A percentile compares a stretch with the other conserved stretches of the same genome.
Conservation (phyloP, 2,113 vertebrate species). For the Psittacara wagleri region DNA sequence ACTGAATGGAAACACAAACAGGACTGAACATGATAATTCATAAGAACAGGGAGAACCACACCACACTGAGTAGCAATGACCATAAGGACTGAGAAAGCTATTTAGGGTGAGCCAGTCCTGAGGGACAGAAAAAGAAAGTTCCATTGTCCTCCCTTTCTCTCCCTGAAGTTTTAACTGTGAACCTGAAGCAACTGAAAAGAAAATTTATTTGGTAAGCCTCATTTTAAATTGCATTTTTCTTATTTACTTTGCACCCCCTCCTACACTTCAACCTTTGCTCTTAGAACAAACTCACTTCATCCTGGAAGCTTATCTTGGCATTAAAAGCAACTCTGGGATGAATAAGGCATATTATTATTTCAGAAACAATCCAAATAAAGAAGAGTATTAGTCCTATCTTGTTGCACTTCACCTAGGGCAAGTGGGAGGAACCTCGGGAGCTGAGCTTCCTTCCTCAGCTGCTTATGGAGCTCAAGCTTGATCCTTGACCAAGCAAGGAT, state of each 20-base stretch:
- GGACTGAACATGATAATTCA: neutral
- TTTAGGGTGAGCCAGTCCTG: neutral
- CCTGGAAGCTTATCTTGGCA: neutral
- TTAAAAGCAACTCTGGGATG: neutral
- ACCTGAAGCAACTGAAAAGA: neutral
- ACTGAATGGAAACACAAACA: neutral
- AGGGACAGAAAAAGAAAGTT: neutral
- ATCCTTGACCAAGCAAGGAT: neutral
- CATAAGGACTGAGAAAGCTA: neutral
- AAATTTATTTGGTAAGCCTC: neutral
- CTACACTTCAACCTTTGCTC: neutral
- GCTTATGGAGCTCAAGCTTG: neutral
- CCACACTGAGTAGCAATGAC: neutral
- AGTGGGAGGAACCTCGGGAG: neutral
- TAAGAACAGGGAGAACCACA: neutral
- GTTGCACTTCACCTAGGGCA: neutral
- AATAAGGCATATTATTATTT: neutral
- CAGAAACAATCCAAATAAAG: conserved; percentile 2
- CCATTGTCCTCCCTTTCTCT: neutral
- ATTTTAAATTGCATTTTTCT: neutral
- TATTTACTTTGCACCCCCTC: neutral
- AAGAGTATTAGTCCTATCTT: neutral
- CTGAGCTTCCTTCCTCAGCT: neutral
- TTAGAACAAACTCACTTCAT: neutral
- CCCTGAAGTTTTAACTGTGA: neutral